A percentile compares a stretch with the other conserved stretches of the same genome.
phyloP scores from a whole-genome alignment of 2,113 vertebrate species.

The Lepisosteus oculatus region DNA sequence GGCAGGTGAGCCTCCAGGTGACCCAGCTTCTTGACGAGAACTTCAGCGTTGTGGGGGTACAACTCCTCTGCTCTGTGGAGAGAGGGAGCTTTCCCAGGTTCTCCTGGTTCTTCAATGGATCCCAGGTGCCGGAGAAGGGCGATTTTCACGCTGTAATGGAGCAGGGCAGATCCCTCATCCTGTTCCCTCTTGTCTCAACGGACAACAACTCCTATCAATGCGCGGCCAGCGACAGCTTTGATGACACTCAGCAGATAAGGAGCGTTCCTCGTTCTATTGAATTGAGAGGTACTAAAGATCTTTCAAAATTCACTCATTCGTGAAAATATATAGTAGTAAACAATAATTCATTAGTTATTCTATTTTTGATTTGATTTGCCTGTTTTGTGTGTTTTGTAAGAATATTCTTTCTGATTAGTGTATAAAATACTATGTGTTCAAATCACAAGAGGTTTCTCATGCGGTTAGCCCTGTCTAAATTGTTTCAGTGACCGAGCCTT shows the following conservation, averaged over 20 bases:
- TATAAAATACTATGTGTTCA: too few species aligned
- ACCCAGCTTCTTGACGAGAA: slow-evolving; percentile 50
- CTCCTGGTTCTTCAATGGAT: slow-evolving; percentile 54
- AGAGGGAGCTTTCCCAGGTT: slow-evolving; percentile 58
- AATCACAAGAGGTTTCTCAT: too few species aligned
- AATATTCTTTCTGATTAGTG: too few species aligned
- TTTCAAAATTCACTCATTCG: too few species aligned
- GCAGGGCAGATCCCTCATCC: slow-evolving; percentile 40
- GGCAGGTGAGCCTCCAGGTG: slow-evolving; percentile 44
- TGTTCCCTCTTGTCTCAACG: slow-evolving; percentile 32
- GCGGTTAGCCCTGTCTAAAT: too few species aligned
- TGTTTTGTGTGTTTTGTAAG: too few species aligned
- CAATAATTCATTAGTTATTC: too few species aligned
- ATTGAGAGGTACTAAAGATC: slow-evolving; percentile 40
- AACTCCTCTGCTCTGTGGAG: slow-evolving; percentile 46
- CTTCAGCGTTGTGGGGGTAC: slow-evolving; percentile 31
- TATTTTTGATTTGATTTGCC: too few species aligned
- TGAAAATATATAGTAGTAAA: too few species aligned
- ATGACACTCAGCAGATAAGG: slow-evolving; percentile 49
- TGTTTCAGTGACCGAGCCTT: too few species aligned
- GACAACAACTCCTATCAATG: slow-evolving; percentile 58
- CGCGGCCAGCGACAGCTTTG: slow-evolving; percentile 56
- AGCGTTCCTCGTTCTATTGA: slow-evolving; percentile 47
- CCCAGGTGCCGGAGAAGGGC: slow-evolving; percentile 32
- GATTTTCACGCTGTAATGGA: slow-evolving; percentile 2